Conservation (phyloP, 2,888 invertebrate species). For the Euplexia lucipara region DNA sequence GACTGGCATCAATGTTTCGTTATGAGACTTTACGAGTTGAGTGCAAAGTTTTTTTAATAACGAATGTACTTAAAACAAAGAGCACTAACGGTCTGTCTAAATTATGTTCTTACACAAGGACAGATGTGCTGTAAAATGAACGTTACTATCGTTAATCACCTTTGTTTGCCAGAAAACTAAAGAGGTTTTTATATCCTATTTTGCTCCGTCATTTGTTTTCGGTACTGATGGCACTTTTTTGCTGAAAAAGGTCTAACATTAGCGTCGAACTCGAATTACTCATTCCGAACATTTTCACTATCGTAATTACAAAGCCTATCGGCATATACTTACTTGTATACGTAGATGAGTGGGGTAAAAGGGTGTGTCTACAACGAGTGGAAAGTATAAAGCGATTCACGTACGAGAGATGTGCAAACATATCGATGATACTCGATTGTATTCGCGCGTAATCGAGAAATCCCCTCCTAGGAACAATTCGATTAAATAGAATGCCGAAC, state of each 20-base stretch:
- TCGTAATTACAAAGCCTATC: conserved; percentile 8
- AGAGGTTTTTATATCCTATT: neutral
- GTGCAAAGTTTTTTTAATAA: conserved; percentile 43
- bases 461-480: neutral
- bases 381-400: neutral
- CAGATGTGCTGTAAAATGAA: conserved; percentile 16
- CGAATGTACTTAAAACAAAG: neutral
- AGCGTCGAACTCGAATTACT: neutral
- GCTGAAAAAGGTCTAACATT: neutral
- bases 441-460: neutral
- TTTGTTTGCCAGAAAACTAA: conserved; percentile 14
- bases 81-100: conserved; percentile 2
- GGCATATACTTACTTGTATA: neutral
- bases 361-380: neutral
- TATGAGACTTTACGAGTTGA: conserved; percentile 56
- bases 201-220: conserved; percentile 3
- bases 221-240: neutral
- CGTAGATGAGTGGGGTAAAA: neutral
- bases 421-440: neutral
- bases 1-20: conserved; percentile 63
- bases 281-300: conserved; percentile 5
- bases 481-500: no score
- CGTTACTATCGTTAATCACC: conserved; percentile 18
- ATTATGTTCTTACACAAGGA: conserved; percentile 2
- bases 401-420: neutral